Base-by-base conservation (phyloP, 1,140 invertebrate genomes). In the Drosophila simulans region DNA sequence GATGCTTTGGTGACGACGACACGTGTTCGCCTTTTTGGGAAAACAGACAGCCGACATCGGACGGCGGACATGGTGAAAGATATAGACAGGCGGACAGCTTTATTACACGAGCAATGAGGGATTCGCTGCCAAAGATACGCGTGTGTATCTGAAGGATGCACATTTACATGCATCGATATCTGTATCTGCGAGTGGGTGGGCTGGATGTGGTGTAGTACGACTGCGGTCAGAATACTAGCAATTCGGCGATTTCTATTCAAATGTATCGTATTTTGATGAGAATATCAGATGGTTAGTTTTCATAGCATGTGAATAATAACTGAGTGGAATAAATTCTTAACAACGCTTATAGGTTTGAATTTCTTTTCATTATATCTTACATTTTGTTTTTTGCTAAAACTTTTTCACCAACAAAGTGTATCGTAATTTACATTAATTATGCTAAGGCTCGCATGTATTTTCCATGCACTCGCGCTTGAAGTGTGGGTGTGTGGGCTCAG, bases 1-100 rank as follows among this genome's bases (percentile, higher is more conserved):
- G 77, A 51, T 88, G 80, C 80, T 66, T 55, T 58, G 65, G 70
- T 79, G 80, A 63, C 71, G 81, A 79, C 68, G 68, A 90, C 86
- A 85, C 80, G 86, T 90, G 85, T 90, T 80, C 74, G 71, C 79
- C 64, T 70, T 56, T 53, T 70, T 70, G 20, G 66, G 52, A 31
- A 31, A 51, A 37, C 65, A 37, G 46, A 35, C 37, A 79, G 76
- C 81, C 71, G 70, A 62, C 54, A 52, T 40, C 62, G 60, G 59
- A 75, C 49, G n/a, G 4, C n/a, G 60, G 57, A 56, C 17, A 8
- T 15, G 25, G 25, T 40, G 54, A 56, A 27, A 42, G 54, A 56
- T 27, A 56, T 42, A 17, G 54, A 42, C 10, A 56, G 54, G 40
- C 54, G 27, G 68, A 71, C 68, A 35, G 68, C 68, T 71, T 70